These are phyloP conservation scores for Macrosteles quadrilineatus DNA, from an alignment of 1,140 invertebrate genomes.

Conservation along the genomic window DNA sequence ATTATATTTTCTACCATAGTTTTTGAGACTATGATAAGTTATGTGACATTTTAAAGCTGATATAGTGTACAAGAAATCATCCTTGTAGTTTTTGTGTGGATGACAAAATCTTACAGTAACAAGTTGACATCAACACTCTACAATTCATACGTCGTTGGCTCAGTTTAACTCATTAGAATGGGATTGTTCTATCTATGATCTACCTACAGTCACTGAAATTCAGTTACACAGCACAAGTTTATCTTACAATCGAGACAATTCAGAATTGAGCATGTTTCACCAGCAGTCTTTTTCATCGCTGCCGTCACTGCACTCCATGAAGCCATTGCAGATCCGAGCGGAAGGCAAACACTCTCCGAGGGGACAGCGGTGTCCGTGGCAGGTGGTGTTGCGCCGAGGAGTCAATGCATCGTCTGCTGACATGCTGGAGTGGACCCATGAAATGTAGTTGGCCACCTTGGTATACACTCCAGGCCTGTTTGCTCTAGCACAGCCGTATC, in stretches of 20 bases:
- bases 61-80: no score
- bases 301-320: constrained; percentile 72
- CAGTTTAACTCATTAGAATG: neutral
- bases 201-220: neutral
- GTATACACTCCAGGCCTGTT: constrained; percentile 87
- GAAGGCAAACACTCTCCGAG: constrained; percentile 72
- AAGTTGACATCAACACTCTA: no score
- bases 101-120: no score
- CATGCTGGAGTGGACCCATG: constrained; percentile 62
- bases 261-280: constrained; percentile 7
- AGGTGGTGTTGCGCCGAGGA: constrained; percentile 45
- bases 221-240: neutral
- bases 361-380: constrained; percentile 70
- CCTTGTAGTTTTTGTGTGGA: no score
- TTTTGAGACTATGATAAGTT: no score
- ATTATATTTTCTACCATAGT: no score
- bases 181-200: neutral
- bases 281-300: constrained; percentile 63
- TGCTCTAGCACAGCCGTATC: constrained; percentile 81
- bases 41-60: no score
- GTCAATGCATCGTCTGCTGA: neutral
- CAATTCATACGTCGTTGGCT: no score
- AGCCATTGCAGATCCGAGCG: constrained; percentile 72
- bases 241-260: neutral
- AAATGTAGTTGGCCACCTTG: constrained; percentile 75